Evolutionary conservation across 2,113 vertebrate species (phyloP), one percentile per base, ranked within the genome.

Genomic region (Gymnogyps californianus): DNA sequence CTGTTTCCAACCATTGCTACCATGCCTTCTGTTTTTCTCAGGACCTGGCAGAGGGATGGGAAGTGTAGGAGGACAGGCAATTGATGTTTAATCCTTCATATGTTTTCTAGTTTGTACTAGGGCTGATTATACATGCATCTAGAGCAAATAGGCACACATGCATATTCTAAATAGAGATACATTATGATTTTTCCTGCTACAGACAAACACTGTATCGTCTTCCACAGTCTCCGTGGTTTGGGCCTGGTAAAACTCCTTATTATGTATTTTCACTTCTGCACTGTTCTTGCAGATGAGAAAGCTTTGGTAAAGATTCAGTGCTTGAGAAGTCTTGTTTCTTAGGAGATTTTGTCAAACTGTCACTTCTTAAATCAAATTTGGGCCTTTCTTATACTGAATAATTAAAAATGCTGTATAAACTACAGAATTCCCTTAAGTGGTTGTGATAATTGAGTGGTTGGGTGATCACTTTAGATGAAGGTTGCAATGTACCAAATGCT

Each of bases 121-220:
- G 75, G 19, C 67, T 92, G 85, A 95, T 97, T 96, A 96, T 87
- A 70, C 70, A 95, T 97, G 96, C 94, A 97, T 94, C 96, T 97
- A 91, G 92, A 96, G 94, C 95, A 96, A 61, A 95, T 29, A 95
- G 80, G 70, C 49, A 1, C 44, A 64, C 61, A 84, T 90, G 69
- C 69, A 69, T 96, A 79, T 95, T 76, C 90, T 96, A 91, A 92
- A 72, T 69, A 91, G 91, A 87, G 82, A 87, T 57, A 46, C 19
- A 28, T 74, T 57, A 34, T 65, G 40, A 54, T 92, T 86, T 86
- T 94, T 80, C 34, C 59, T 90, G 59, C 59, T 89, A 16, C 54
- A 76, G 62, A 78, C 38, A 71, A 65, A 70, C 61, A 55, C 42
- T 54, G 19, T 91, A 18, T 83, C 64, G 51, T 95, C 87, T 96